Evolutionary conservation across 2,113 vertebrate genomes (phyloP), one percentile per base, ranked within the genome.

Genomic region (Ctenomys sociabilis): DNA sequence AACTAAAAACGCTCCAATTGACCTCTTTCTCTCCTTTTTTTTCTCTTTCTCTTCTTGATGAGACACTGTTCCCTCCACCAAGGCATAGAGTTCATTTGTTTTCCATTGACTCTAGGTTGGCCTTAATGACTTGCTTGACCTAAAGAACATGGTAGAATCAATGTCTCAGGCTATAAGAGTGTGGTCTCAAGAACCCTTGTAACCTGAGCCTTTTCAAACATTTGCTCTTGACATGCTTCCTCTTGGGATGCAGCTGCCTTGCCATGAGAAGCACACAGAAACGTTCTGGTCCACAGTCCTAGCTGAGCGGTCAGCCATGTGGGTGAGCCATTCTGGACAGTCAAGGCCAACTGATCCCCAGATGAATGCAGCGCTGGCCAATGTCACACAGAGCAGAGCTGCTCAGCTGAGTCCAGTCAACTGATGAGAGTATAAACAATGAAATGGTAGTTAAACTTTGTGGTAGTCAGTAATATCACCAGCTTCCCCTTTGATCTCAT

Each of bases 1-100:
- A 85, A 84, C 83, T 12, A 30, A 57, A 94, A 80, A n/a, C 1
- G n/a, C 4, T 49, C 30, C 30, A 9, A 78, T 28, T 13, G 49
- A 16, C 54, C 92, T 90, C 22, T 21, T 91, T 91, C 57, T 82
- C 57, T 96, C 26, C 14, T 32, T 54, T n/a, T n/a, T n/a, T n/a
- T n/a, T 54, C 92, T 90, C 22, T 21, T 91, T 91, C 57, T 82
- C 57, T 96, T 32, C 14, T 32, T 54, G 63, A 35, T 5, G 35
- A 7, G 57, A 32, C 1, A 0, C 5, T 45, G 30, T 19, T 43
- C 28, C 54, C 32, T 37, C 12, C 59, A 85, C 21, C 35, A 94
- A 68, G 26, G 59, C 45, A 45, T 10, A 49, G 83, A 30, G 52
- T 89, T 87, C 40, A 32, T 52, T 84, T 13, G 61, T 57, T 35